These are phyloP conservation scores for Anguilla japonica DNA, from an alignment of 2,113 vertebrate genomes.

Conservation along the genomic window DNA sequence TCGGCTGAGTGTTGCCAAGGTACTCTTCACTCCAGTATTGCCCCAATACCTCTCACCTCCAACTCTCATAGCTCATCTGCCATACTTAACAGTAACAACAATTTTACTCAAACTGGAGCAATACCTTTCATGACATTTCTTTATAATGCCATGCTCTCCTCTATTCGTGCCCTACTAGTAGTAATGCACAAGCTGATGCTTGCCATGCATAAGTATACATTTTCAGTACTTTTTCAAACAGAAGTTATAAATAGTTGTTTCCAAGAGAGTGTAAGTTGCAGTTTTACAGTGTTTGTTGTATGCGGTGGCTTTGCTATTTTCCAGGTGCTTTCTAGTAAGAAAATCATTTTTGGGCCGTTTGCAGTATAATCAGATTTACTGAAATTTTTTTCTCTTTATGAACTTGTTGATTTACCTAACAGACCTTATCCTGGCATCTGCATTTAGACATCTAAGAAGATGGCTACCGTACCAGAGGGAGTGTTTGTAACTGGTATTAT, in stretches of 20 bases:
- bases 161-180: background rate
- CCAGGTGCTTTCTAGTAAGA: background rate
- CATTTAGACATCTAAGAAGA: background rate
- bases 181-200: background rate
- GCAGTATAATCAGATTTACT: no score
- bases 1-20: background rate
- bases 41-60: background rate
- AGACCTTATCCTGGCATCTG: background rate
- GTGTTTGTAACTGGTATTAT: background rate
- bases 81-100: background rate
- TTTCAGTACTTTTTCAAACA: background rate
- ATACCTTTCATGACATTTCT: background rate
- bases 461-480: background rate
- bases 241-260: no score
- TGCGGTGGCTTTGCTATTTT: background rate
- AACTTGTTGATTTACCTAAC: background rate
- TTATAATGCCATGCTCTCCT: background rate
- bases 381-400: background rate
- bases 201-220: background rate
- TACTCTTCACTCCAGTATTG: background rate
- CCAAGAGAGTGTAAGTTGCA: no score
- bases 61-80: background rate
- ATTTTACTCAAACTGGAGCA: background rate
- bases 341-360: background rate
- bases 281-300: background rate